Percentiles rank a stretch among this genome's conserved stretches.
These are phyloP conservation scores for Drosophila kanekoi DNA, from an alignment of 2,888 invertebrate genomes.

Conservation along the genomic window DNA sequence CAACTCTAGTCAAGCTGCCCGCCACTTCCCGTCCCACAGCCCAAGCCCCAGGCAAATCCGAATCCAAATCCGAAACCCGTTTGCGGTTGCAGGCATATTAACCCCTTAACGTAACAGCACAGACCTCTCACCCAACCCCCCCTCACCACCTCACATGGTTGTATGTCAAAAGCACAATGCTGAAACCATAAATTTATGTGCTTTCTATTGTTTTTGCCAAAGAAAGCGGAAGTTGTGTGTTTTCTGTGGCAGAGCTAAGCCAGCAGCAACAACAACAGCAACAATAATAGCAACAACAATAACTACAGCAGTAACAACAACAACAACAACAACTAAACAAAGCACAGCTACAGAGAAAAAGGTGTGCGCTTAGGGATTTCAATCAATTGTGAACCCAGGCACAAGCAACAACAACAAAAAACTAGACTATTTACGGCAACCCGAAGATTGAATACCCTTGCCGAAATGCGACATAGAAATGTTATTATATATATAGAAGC, in stretches of 20 bases:
- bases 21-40: not conserved
- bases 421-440: no score
- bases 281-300: slow-evolving; percentile 27
- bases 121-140: not conserved
- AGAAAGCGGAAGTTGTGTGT: slow-evolving; percentile 79
- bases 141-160: slow-evolving; percentile 45
- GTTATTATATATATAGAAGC: no score
- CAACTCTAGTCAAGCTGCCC: slow-evolving; percentile 35
- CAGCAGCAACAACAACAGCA: slow-evolving; percentile 31
- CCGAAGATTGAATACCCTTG: no score
- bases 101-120: slow-evolving; percentile 69
- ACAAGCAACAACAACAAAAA: slow-evolving; percentile 38
- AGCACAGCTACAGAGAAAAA: slow-evolving; percentile 52
- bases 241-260: slow-evolving; percentile 63
- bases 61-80: slow-evolving; percentile 65
- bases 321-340: slow-evolving; percentile 40
- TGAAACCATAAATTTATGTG: slow-evolving; percentile 82
- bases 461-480: no score
- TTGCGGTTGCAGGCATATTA: slow-evolving; percentile 81
- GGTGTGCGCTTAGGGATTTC: slow-evolving; percentile 80
- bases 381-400: slow-evolving; percentile 75
- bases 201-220: slow-evolving; percentile 80
- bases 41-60: slow-evolving; percentile 11
- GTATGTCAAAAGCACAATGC: slow-evolving; percentile 81
- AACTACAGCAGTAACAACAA: slow-evolving; percentile 38